phyloP scores from a whole-genome alignment of 2,888 invertebrate genomes.

The Chaetoderma sp. region DNA sequence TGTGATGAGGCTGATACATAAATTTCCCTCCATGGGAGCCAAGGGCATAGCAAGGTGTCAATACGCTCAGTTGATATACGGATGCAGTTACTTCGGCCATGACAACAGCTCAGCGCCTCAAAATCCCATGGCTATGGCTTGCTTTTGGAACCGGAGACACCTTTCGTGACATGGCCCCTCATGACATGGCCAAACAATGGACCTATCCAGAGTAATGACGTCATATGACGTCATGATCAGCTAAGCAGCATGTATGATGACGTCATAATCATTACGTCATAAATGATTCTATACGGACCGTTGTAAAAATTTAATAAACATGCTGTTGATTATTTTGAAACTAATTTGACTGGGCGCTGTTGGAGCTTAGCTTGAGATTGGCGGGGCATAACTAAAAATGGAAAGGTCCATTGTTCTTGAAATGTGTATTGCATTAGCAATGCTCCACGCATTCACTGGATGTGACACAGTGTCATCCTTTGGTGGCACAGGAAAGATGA shows the following conservation, averaged over 20 bases:
- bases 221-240: too few relatives aligned
- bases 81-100: slow-evolving; percentile 22
- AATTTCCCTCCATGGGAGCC: too few relatives aligned
- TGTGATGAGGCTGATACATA: too few relatives aligned
- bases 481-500: slow-evolving; percentile 13
- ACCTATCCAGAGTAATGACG: too few relatives aligned
- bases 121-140: background rate
- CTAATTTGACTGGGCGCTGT: too few relatives aligned
- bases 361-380: too few relatives aligned
- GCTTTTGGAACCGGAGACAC: slow-evolving; percentile 10
- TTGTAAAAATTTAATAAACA: too few relatives aligned
- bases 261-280: background rate
- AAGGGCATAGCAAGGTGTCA: background rate
- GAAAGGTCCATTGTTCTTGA: too few relatives aligned
- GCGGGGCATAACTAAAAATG: too few relatives aligned
- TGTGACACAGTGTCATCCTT: slow-evolving; percentile 19
- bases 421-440: background rate
- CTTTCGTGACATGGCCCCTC: background rate
- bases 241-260: too few relatives aligned
- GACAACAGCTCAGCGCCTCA: background rate
- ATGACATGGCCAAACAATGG: slow-evolving; percentile 2
- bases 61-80: slow-evolving; percentile 24
- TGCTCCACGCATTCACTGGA: slow-evolving; percentile 12
- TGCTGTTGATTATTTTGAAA: too few relatives aligned
- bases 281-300: too few relatives aligned